These are phyloP conservation scores for Chinchilla lanigera DNA, from an alignment of 2,113 vertebrate species.

Conservation along the genomic window DNA sequence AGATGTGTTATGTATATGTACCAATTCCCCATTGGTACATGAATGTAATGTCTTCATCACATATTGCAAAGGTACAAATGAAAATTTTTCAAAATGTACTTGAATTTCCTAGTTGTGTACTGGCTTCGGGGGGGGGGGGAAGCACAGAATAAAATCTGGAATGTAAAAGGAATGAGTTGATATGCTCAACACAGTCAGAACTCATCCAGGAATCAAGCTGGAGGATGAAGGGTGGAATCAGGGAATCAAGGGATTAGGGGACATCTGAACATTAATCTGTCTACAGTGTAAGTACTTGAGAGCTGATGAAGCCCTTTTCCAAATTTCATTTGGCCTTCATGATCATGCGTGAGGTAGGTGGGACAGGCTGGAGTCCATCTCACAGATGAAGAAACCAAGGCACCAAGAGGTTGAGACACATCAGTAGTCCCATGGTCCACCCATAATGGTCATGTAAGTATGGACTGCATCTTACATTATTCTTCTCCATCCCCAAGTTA, in stretches of 20 bases:
- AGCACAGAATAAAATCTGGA: neutral
- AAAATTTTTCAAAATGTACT: neutral
- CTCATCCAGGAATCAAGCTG: rapidly evolving
- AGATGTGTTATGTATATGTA: neutral
- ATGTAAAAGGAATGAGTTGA: neutral
- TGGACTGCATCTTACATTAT: rapidly evolving
- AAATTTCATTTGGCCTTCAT: rapidly evolving
- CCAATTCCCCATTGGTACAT: neutral
- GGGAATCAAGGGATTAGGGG: rapidly evolving
- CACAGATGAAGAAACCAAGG: neutral
- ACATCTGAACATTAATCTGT: no score
- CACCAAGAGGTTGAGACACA: neutral
- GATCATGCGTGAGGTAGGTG: rapidly evolving
- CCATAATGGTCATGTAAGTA: neutral
- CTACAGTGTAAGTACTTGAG: rapidly evolving
- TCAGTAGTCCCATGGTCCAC: rapidly evolving
- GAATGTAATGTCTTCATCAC: neutral
- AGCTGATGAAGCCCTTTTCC: rapidly evolving
- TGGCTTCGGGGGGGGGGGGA: neutral
- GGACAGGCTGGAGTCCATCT: neutral
- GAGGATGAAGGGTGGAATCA: no score
- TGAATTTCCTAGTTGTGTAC: neutral
- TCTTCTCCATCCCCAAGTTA: neutral
- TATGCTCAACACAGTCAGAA: rapidly evolving
- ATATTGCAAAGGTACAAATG: neutral